Conservation (phyloP, 1,140 invertebrate genomes). For the Macrobrachium rosenbergii region DNA sequence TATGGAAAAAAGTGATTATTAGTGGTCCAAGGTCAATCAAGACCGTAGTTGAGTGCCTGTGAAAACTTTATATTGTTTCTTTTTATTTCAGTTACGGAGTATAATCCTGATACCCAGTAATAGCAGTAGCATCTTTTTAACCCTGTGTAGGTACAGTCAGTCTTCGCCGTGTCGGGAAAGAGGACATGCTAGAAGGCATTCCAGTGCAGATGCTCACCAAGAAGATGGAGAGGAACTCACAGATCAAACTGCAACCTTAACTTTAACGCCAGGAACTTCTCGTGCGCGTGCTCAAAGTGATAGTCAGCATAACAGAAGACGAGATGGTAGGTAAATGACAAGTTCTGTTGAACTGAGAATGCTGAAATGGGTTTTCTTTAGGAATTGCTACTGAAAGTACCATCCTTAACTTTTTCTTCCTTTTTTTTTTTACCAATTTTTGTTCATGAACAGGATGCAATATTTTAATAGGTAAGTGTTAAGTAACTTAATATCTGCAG, state of each 20-base stretch:
- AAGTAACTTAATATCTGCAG: no score
- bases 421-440: not conserved
- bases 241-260: conserved; percentile 52
- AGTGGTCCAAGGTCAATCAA: no score
- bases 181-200: conserved; percentile 55
- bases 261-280: conserved; percentile 39
- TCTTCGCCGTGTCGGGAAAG: conserved; percentile 50
- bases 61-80: not conserved
- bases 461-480: no score
- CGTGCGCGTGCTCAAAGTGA: conserved; percentile 55
- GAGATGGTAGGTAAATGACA: conserved; percentile 28
- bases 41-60: no score
- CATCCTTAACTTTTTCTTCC: not conserved
- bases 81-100: not conserved
- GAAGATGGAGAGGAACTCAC: conserved; percentile 54
- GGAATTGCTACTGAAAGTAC: not conserved
- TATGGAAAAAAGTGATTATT: no score
- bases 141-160: conserved; percentile 44
- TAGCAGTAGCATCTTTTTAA: not conserved
- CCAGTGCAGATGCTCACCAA: conserved; percentile 52
- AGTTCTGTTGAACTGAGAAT: not conserved
- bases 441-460: not conserved
- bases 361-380: not conserved
- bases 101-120: not conserved
- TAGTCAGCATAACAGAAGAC: conserved; percentile 51